Base-by-base conservation (phyloP, 2,113 vertebrate genomes). In the Myotis brandtii region DNA sequence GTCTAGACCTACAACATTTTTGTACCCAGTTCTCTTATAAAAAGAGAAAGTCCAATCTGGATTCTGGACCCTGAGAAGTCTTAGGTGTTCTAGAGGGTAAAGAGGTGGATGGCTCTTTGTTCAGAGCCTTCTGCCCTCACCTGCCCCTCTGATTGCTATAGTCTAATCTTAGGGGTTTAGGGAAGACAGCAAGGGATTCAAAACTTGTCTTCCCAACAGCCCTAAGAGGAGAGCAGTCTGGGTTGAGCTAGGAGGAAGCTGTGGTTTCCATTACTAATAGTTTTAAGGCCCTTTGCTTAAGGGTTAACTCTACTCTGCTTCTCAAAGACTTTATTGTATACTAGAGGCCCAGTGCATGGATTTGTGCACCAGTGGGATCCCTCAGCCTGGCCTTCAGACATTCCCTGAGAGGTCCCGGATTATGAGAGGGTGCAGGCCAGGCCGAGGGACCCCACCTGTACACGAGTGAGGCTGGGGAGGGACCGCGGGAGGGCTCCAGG, bases 211-310 rank as follows among this genome's bases (percentile, higher is more conserved):
- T 4, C 59, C 25, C 3, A 34, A 27, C 0, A 6, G 7, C 43
- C 69, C 18, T 52, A 59, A 81, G 32, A 30, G 21, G 34, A 93
- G 16, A 66, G 59, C 6, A 86, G 80, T 6, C 50, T 95, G 18
- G 25, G 66, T 0, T 73, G 21, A 72, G 14, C 46, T 54, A 48
- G 37, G 81, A 90, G 85, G 70, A 94, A 95, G 75, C 59, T 91
- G 81, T 81, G 75, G 52, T 86, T 96, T 86, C 56, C 13, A 9
- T 86, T 91, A 40, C 69, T 30, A 62, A 82, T 43, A 20, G 30
- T 87, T 93, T 77, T 77, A 27, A 75, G 21, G 14, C 23, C 40
- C 43, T 73, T 93, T 94, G 73, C 75, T 48, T 81, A 85, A 94
- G 72, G 30, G 6, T 54, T 54, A 8, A 54, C 50, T 52, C 32